Base-by-base conservation (phyloP, 2,888 invertebrate genomes). In the Tineola bisselliella region DNA sequence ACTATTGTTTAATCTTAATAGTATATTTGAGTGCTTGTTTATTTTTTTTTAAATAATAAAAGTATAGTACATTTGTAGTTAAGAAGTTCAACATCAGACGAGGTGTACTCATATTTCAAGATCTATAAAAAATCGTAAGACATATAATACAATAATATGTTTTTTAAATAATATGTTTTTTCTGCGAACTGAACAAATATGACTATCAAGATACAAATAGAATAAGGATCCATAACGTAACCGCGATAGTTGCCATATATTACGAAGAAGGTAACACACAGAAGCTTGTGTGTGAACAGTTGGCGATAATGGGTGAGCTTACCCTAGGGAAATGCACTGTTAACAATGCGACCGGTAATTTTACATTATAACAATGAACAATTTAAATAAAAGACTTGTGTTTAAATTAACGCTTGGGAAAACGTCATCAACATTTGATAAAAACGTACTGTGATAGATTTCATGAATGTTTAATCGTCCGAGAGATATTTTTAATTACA, bases 311-410 rank as follows among this genome's bases (percentile, higher is more conserved):
- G 81, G 82, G 68, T 68, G 70, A 67, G 72, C 74, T 71, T 77
- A 79, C 84, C 82, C 84, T 63, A 74, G 84, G 84, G 84, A 83
- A 82, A 81, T 80, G 74, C 68, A 70, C 76, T 76, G 76, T 78
- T 81, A 75, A 81, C 81, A 79, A 77, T 77, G 75, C 72, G 76
- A 75, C 76, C 76, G 74, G 82, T 81, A 81, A 82, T 82, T 81
- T 79, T 79, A 76, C 75, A 75, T 78, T 77, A 75, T 75, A 77
- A 81, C 79, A 80, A 79, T 77, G 71, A 13, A 38, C 59, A 56
- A 54, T 54, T 54, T 54, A 33, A 58, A 58, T 58, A 33, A 33
- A 58, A 33, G 13, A 58, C 8, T n/a, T 5, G 48, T 48, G 56
- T 18, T 38, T 38, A 38, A n/a, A 38, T 38, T 38, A 38, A 18